A percentile compares a stretch with the other conserved stretches of the same genome.
Evolutionary conservation across 1,140 invertebrate species (phyloP).

Genomic region (Bicyclus anynana): DNA sequence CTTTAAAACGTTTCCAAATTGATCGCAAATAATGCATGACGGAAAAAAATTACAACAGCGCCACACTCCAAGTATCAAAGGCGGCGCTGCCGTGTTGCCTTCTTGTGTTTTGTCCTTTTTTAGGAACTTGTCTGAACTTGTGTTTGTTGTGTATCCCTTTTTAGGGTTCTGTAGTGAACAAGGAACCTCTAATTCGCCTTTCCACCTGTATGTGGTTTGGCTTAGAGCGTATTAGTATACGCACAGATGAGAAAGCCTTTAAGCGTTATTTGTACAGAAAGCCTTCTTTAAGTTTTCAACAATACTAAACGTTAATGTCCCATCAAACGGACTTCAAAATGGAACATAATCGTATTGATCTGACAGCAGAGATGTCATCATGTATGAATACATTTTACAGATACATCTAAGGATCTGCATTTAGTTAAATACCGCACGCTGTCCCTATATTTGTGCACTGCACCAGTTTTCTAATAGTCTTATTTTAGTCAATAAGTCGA

Average conservation of each 20-base stretch:
- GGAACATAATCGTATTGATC: not conserved
- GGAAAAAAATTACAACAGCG: conserved; percentile 31
- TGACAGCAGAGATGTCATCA: not conserved
- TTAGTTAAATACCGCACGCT: too few species aligned
- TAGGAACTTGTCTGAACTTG: conserved; percentile 25
- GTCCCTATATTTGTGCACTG: too few species aligned
- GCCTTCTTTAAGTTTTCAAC: not conserved
- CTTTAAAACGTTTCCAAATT: conserved; percentile 16
- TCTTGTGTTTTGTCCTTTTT: conserved; percentile 27
- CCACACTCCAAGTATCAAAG: conserved; percentile 22
- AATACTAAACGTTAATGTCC: not conserved
- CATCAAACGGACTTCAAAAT: not conserved
- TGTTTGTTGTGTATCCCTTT: conserved; percentile 18
- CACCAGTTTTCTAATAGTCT: too few species aligned
- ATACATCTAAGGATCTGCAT: too few species aligned
- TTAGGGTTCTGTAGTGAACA: too few species aligned
- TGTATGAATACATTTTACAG: not conserved
- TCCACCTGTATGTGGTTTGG: too few species aligned
- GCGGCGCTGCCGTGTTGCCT: conserved; percentile 13
- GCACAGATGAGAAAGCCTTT: not conserved
- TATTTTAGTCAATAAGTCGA: too few species aligned
- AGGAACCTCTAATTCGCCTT: too few species aligned
- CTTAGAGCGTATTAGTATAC: too few species aligned
- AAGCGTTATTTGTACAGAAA: not conserved
- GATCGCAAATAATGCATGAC: conserved; percentile 20